These are phyloP conservation scores for Cryptotermes secundus DNA, from an alignment of 1,140 invertebrate species.

Conservation along the genomic window DNA sequence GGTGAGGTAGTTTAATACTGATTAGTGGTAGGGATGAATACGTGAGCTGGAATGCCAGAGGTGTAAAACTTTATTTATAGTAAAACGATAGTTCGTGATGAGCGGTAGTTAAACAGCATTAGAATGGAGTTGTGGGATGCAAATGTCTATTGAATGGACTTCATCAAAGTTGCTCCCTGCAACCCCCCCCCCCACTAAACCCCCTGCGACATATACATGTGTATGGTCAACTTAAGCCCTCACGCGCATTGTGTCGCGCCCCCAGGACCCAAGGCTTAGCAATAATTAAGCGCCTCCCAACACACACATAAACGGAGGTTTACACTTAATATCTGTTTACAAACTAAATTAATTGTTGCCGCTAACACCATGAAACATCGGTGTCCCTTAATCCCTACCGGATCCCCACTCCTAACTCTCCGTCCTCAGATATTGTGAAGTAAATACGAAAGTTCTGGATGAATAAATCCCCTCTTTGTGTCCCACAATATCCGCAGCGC, in stretches of 20 bases:
- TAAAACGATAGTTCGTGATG: neutral
- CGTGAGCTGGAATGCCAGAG: neutral
- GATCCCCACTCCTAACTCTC: too few relatives aligned
- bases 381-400: neutral
- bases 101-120: neutral
- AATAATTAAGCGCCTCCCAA: conserved; percentile 3
- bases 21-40: too few relatives aligned
- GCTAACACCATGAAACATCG: conserved; percentile 5
- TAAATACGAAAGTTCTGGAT: neutral
- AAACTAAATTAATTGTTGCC: conserved; percentile 20
- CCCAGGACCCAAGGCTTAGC: neutral
- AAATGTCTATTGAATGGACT: conserved; percentile 9
- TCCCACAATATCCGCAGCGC: neutral
- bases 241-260: neutral
- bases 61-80: neutral
- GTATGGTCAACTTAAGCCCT: neutral
- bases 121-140: neutral
- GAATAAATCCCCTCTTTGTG: neutral
- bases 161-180: neutral
- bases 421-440: conserved; percentile 1
- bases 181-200: neutral
- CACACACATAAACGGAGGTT: conserved; percentile 1
- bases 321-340: conserved; percentile 18
- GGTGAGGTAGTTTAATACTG: too few relatives aligned
- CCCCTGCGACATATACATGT: conserved; percentile 14